These are phyloP conservation scores for Anguilla rostrata DNA, from an alignment of 2,113 vertebrate species.

Conservation along the genomic window DNA sequence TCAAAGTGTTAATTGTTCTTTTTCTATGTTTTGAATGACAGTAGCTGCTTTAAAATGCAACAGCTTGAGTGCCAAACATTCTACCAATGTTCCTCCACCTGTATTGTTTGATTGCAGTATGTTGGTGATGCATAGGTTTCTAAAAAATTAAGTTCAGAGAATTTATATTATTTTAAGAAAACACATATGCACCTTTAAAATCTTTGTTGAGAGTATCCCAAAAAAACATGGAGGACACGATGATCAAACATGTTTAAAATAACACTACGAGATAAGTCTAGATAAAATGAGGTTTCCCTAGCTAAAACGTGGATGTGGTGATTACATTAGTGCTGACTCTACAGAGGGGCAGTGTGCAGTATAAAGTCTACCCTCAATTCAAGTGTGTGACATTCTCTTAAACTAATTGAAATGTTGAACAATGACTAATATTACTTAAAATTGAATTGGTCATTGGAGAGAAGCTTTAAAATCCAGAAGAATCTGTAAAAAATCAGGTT, in stretches of 20 bases:
- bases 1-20: constrained; percentile 21
- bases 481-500: constrained; percentile 52
- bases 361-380: constrained; percentile 27
- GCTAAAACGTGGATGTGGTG: background rate
- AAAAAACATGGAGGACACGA: constrained; percentile 41
- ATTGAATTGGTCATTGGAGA: constrained; percentile 35
- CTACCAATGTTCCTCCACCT: constrained; percentile 44
- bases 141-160: constrained; percentile 34
- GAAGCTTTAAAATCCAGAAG: constrained; percentile 57
- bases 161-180: constrained; percentile 34
- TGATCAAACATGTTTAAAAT: constrained; percentile 19
- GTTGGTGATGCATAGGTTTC: constrained; percentile 36
- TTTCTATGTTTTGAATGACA: constrained; percentile 49
- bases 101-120: constrained; percentile 59
- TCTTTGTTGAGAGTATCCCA: constrained; percentile 44
- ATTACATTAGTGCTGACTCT: background rate
- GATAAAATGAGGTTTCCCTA: background rate
- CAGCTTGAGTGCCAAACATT: constrained; percentile 68
- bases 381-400: constrained; percentile 47
- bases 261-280: background rate
- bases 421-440: background rate
- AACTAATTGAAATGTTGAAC: constrained; percentile 12
- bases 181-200: constrained; percentile 45
- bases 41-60: constrained; percentile 56
- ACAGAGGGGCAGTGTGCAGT: background rate